Conservation (phyloP, 2,888 invertebrate genomes). For the Oligia fasciuncula region DNA sequence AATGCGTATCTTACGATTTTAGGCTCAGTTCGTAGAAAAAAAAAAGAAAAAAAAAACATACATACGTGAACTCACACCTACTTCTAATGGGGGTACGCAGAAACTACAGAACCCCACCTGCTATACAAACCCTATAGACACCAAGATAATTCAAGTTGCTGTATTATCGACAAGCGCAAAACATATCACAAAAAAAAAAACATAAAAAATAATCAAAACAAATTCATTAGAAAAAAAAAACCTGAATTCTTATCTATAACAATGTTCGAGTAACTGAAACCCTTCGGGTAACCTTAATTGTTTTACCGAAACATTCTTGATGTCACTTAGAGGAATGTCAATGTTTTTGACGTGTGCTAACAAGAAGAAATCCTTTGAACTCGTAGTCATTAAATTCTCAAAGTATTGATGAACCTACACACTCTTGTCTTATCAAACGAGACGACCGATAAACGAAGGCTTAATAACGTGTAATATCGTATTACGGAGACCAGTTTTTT, state of each 20-base stretch:
- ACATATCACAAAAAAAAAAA: background rate
- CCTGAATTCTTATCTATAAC: background rate
- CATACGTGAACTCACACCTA: background rate
- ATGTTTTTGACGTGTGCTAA: conserved; percentile 65
- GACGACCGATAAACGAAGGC: conserved; percentile 26
- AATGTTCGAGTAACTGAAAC: conserved; percentile 9
- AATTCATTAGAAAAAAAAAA: too few species aligned
- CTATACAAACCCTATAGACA: background rate
- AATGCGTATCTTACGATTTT: background rate
- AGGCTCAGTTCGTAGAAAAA: background rate
- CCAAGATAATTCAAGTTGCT: background rate
- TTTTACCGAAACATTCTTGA: conserved; percentile 1
- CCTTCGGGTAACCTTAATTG: conserved; percentile 16
- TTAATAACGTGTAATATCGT: conserved; percentile 38
- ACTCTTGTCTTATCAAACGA: conserved; percentile 42
- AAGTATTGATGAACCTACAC: conserved; percentile 34
- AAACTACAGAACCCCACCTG: too few species aligned
- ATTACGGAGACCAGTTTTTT: conserved; percentile 46
- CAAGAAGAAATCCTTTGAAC: conserved; percentile 68
- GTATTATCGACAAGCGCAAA: background rate
- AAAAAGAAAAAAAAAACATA: background rate
- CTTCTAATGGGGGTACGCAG: background rate
- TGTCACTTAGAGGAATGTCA: conserved; percentile 13
- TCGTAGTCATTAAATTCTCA: conserved; percentile 66
- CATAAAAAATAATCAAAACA: background rate